Conservation (phyloP, 2,888 invertebrate genomes). For the Pristionchus mayeri region DNA sequence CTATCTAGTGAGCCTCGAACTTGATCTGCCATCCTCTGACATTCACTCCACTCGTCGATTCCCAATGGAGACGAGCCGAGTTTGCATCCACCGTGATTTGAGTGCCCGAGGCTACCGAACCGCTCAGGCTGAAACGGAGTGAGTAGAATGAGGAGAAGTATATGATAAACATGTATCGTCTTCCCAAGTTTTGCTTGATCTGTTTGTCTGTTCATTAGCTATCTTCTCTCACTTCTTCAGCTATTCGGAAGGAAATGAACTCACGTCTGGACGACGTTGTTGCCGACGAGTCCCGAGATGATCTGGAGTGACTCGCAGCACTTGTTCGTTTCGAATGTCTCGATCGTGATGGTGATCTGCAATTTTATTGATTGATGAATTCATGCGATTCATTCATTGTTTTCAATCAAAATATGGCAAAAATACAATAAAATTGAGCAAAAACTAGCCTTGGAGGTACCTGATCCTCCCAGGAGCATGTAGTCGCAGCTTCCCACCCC, state of each 20-base stretch:
- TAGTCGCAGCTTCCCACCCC: too few species aligned
- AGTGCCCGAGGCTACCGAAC: constrained; percentile 12
- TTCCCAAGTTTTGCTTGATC: too few species aligned
- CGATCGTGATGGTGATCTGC: constrained; percentile 6
- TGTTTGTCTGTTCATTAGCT: too few species aligned
- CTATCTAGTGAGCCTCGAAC: constrained; percentile 27
- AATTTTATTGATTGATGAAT: too few species aligned
- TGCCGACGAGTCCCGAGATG: constrained; percentile 5
- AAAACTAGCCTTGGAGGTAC: too few species aligned
- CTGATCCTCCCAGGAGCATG: too few species aligned
- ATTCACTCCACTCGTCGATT: constrained; percentile 32
- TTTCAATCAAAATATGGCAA: too few species aligned
- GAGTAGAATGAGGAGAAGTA: too few species aligned
- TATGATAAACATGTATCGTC: too few species aligned
- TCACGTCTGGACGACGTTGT: constrained; percentile 19
- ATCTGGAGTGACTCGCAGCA: constrained; percentile 33
- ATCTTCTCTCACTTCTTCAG: too few species aligned
- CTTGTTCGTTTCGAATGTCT: constrained; percentile 24
- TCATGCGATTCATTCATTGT: too few species aligned
- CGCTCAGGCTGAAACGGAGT: not conserved
- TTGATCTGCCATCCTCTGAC: constrained; percentile 42
- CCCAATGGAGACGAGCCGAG: constrained; percentile 14
- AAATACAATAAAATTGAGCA: too few species aligned
- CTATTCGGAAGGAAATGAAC: not conserved
- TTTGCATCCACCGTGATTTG: constrained; percentile 16